Evolutionary conservation across 2,797 vertebrate genomes (phyloP).

Genomic region (Enteromius paludinosus): DNA sequence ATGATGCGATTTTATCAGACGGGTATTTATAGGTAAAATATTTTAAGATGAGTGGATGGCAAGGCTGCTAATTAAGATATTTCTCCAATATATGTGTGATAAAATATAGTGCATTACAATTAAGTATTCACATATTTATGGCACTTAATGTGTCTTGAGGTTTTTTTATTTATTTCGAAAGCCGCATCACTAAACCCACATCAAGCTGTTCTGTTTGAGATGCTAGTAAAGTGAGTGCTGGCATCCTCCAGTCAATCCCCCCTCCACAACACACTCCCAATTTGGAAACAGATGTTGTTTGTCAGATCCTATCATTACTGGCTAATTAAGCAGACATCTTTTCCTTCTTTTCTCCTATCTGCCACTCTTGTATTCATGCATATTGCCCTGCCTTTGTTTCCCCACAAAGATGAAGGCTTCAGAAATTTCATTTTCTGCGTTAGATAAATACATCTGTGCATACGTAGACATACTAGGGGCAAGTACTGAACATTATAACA

Average conservation of each 20-base stretch:
- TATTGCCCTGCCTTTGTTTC: slow-evolving; percentile 64
- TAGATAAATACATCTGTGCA: neutral
- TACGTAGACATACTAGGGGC: neutral
- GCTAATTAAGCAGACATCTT: slow-evolving; percentile 87
- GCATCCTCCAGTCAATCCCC: slow-evolving; percentile 29
- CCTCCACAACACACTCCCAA: slow-evolving; percentile 59
- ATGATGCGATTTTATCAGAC: neutral
- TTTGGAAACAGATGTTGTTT: slow-evolving; percentile 86
- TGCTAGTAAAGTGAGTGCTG: slow-evolving; percentile 48
- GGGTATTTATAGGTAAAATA: neutral
- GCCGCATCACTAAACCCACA: neutral
- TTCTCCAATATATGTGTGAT: neutral
- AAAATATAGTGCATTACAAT: slow-evolving; percentile 18
- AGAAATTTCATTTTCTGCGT: neutral
- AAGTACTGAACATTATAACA: neutral
- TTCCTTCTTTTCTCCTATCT: slow-evolving; percentile 76
- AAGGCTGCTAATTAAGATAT: neutral
- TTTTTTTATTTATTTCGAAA: neutral
- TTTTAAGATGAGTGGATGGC: neutral
- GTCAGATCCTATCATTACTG: slow-evolving; percentile 88
- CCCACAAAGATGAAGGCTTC: slow-evolving; percentile 55
- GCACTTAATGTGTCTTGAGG: slow-evolving; percentile 6
- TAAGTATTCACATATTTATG: neutral
- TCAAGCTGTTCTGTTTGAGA: slow-evolving; percentile 49
- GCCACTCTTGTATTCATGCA: slow-evolving; percentile 64